These are phyloP conservation scores for Mesoclemmys tuberculata DNA, from an alignment of 2,113 vertebrate genomes.

Conservation along the genomic window DNA sequence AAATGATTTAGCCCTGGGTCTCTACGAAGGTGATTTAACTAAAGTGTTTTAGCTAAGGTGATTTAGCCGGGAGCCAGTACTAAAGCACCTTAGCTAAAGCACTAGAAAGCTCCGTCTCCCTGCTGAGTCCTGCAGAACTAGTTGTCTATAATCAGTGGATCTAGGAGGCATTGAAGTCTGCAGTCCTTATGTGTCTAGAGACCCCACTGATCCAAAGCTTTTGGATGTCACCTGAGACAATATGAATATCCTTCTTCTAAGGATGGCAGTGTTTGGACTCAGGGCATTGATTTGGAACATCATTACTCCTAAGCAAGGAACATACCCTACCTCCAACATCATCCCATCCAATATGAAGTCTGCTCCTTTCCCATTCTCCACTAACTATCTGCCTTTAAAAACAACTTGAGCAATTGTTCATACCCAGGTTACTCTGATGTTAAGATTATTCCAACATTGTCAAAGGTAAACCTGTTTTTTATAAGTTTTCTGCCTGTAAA, in stretches of 20 bases:
- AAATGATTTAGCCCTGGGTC: neutral
- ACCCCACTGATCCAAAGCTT: neutral
- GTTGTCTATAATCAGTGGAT: neutral
- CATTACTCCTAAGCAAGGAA: neutral
- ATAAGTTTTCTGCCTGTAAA: neutral
- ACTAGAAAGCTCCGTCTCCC: neutral
- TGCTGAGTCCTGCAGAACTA: neutral
- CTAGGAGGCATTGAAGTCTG: neutral
- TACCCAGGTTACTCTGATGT: neutral
- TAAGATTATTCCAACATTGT: neutral
- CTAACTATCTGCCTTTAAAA: neutral
- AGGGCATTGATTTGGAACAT: neutral
- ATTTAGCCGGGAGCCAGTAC: neutral
- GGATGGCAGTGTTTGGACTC: accelerated
- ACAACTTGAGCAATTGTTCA: neutral
- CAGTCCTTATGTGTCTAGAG: accelerated
- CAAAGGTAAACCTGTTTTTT: neutral
- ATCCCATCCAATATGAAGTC: neutral
- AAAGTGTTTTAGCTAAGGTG: neutral
- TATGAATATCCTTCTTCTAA: neutral
- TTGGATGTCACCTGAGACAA: neutral
- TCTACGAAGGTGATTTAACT: neutral
- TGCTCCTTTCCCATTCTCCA: neutral
- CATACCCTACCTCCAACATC: neutral
- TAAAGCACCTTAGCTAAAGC: neutral